phyloP scores from a whole-genome alignment of 2,888 invertebrate species.

The Leptinotarsa peninsularis region DNA sequence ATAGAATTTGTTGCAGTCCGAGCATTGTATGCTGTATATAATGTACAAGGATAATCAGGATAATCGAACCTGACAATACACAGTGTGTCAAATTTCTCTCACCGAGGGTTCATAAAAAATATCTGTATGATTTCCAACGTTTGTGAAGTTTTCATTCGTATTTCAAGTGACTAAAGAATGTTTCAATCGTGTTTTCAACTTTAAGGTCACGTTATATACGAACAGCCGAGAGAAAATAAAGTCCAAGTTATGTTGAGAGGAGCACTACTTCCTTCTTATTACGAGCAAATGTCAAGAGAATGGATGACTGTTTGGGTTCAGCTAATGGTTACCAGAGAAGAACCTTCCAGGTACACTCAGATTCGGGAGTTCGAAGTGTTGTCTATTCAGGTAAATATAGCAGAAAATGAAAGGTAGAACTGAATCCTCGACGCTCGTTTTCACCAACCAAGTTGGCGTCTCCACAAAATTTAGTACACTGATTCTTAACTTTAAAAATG shows the following conservation, averaged over 20 bases:
- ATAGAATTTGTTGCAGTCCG: too few relatives aligned
- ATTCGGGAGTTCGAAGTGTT: conserved; percentile 61
- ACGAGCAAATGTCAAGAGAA: conserved; percentile 67
- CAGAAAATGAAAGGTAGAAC: too few relatives aligned
- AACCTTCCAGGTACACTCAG: conserved; percentile 48
- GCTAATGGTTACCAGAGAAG: conserved; percentile 57
- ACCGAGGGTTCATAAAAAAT: too few relatives aligned
- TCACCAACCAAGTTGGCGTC: too few relatives aligned
- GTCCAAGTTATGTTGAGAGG: conserved; percentile 72
- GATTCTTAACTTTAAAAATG: too few relatives aligned
- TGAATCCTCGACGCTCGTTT: too few relatives aligned
- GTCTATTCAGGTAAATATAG: conserved; percentile 57
- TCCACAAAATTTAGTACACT: too few relatives aligned
- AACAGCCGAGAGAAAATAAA: conserved; percentile 61
- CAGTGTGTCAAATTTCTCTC: too few relatives aligned
- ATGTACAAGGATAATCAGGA: too few relatives aligned
- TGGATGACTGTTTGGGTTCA: conserved; percentile 69
- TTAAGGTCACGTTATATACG: conserved; percentile 52
- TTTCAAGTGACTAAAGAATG: background rate
- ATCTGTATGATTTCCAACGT: too few relatives aligned
- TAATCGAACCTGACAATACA: too few relatives aligned
- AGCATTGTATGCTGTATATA: too few relatives aligned
- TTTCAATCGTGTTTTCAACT: conserved; percentile 7
- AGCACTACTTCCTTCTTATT: conserved; percentile 70
- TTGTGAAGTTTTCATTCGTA: background rate